phyloP scores from a whole-genome alignment of 2,888 invertebrate genomes.

The Drosophila merina region DNA sequence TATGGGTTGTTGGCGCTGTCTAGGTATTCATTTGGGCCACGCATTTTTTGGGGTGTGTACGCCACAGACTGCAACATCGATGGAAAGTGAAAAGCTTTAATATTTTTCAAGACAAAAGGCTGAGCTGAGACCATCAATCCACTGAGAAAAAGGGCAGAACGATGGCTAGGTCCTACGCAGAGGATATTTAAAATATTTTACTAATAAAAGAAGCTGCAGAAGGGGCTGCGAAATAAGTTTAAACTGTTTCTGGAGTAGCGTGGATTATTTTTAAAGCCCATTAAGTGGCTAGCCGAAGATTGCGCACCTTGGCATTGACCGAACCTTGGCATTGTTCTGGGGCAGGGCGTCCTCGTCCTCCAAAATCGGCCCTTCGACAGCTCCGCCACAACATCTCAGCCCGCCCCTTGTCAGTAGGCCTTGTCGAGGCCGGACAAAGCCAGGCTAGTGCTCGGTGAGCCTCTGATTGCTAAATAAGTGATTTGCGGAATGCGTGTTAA shows the following conservation, averaged over 20 bases:
- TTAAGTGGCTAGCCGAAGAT: slow-evolving; percentile 59
- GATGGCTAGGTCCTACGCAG: neutral
- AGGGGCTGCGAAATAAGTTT: too few relatives aligned
- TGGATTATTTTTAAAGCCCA: slow-evolving; percentile 73
- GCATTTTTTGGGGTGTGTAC: slow-evolving; percentile 69
- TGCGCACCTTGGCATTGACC: too few relatives aligned
- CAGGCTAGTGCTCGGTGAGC: slow-evolving; percentile 11
- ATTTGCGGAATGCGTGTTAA: slow-evolving; percentile 73
- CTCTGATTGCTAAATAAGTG: slow-evolving; percentile 76
- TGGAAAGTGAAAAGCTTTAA: slow-evolving; percentile 81
- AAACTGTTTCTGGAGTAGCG: too few relatives aligned
- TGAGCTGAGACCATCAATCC: neutral
- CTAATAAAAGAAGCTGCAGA: neutral
- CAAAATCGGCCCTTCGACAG: slow-evolving; percentile 80
- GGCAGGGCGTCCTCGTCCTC: slow-evolving; percentile 55
- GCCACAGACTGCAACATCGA: slow-evolving; percentile 49
- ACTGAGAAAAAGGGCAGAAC: neutral
- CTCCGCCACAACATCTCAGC: slow-evolving; percentile 64
- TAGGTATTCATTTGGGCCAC: slow-evolving; percentile 76
- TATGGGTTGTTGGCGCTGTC: slow-evolving; percentile 67
- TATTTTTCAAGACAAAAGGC: slow-evolving; percentile 54
- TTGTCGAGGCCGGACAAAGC: neutral
- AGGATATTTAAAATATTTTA: neutral
- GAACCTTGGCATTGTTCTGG: slow-evolving; percentile 53
- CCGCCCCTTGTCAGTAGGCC: slow-evolving; percentile 20